A percentile compares a stretch with the other conserved stretches of the same genome.
Conservation (phyloP, 2,888 invertebrate genomes). For the Elysia crispata region DNA sequence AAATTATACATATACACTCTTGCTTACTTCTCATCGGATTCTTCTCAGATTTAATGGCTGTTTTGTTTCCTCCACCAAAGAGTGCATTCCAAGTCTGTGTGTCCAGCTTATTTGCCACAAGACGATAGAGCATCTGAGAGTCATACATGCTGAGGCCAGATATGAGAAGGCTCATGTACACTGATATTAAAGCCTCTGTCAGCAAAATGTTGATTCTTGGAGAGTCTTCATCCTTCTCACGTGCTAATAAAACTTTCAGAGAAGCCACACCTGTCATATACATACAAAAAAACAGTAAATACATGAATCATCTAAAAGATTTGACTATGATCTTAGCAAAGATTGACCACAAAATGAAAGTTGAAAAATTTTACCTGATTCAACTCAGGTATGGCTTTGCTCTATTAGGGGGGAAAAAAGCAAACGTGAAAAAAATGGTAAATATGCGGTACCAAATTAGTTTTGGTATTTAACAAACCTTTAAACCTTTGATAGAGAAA, state of each 20-base stretch:
- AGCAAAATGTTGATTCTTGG: constrained; percentile 94
- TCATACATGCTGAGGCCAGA: constrained; percentile 96
- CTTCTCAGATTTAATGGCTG: constrained; percentile 51
- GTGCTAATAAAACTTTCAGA: constrained; percentile 90
- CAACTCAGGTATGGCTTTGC: not conserved
- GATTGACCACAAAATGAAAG: not conserved
- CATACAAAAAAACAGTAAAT: not conserved
- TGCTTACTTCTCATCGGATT: constrained; percentile 48
- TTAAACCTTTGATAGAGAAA: too few species aligned
- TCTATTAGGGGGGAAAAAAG: too few species aligned
- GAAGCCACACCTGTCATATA: constrained; percentile 89
- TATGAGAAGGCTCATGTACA: constrained; percentile 93
- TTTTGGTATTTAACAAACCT: too few species aligned
- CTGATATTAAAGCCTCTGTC: constrained; percentile 94
- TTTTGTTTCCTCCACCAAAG: constrained; percentile 79
- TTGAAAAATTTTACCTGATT: not conserved
- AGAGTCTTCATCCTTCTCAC: constrained; percentile 96
- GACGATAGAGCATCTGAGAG: constrained; percentile 87
- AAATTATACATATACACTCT: not conserved
- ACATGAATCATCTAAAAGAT: not conserved
- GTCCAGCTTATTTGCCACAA: constrained; percentile 89
- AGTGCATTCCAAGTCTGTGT: constrained; percentile 84
- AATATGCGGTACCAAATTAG: too few species aligned
- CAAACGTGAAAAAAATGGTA: too few species aligned
- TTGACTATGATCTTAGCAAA: not conserved